Percentiles rank a stretch among this genome's conserved stretches.
Conservation (phyloP, 2,888 invertebrate species). For the Synergus japonicus region DNA sequence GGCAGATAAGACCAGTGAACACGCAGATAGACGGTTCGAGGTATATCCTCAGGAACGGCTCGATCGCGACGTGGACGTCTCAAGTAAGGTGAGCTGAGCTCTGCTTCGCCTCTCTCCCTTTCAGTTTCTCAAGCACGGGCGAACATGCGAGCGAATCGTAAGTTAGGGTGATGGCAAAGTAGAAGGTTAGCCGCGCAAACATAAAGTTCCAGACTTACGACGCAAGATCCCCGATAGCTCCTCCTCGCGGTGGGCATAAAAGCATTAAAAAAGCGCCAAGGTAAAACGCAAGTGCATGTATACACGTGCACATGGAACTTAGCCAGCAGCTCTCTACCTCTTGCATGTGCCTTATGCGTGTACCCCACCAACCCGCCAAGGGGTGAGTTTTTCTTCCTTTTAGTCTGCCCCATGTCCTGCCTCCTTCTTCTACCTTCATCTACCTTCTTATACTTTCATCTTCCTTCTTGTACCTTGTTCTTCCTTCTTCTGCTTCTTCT, state of each 20-base stretch:
- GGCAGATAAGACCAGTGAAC: constrained; percentile 61
- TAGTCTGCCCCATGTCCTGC: constrained; percentile 33
- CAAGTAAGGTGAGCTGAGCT: constrained; percentile 64
- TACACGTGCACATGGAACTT: constrained; percentile 46
- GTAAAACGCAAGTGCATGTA: constrained; percentile 69
- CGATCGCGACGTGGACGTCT: constrained; percentile 74
- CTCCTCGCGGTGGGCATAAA: constrained; percentile 76
- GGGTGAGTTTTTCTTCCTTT: constrained; percentile 38
- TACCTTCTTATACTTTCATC: constrained; percentile 47
- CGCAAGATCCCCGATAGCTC: constrained; percentile 77
- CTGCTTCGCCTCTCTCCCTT: constrained; percentile 30
- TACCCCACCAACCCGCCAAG: constrained; percentile 44
- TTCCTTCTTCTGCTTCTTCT: constrained; percentile 44
- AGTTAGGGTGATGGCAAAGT: constrained; percentile 76
- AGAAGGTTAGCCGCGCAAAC: constrained; percentile 76
- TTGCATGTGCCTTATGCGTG: constrained; percentile 48
- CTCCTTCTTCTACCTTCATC: constrained; percentile 15
- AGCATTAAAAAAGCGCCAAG: constrained; percentile 68
- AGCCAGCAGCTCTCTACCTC: constrained; percentile 43
- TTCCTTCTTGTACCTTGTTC: constrained; percentile 36
- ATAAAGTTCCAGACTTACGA: constrained; percentile 78
- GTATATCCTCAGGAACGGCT: constrained; percentile 56
- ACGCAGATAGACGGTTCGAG: constrained; percentile 55
- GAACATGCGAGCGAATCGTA: constrained; percentile 75
- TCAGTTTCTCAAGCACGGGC: constrained; percentile 61